Conservation (phyloP, 2,113 vertebrate species). For the Mesitornis unicolor region DNA sequence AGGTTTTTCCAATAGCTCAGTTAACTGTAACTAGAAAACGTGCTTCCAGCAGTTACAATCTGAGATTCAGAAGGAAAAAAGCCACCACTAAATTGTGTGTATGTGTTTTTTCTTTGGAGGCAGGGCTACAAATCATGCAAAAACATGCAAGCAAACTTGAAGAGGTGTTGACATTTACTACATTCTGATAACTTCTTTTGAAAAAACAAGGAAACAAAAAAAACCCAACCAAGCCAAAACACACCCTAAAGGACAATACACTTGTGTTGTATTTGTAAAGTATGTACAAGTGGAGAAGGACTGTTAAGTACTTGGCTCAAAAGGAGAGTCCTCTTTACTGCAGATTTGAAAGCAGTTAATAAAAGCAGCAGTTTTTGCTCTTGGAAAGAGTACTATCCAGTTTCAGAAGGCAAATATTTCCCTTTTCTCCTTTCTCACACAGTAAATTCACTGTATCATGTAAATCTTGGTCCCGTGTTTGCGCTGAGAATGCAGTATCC, state of each 20-base stretch:
- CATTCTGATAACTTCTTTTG: not conserved
- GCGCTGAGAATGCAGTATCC: not conserved
- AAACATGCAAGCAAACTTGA: not conserved
- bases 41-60: not conserved
- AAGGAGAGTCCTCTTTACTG: not conserved
- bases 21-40: not conserved
- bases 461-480: not conserved
- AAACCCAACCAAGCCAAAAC: not conserved
- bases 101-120: not conserved
- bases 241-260: not conserved
- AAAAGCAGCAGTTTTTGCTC: not conserved
- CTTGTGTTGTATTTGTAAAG: not conserved
- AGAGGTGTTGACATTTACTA: not conserved
- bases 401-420: not conserved
- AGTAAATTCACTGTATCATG: not conserved
- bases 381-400: not conserved
- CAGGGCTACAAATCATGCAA: not conserved
- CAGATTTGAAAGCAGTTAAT: not conserved
- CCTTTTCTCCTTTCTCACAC: not conserved
- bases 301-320: not conserved
- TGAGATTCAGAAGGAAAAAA: not conserved
- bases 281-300: not conserved
- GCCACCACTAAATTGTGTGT: not conserved
- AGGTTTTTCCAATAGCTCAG: not conserved
- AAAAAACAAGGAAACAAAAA: not conserved